Percentiles rank a stretch among this genome's conserved stretches.
Evolutionary conservation across 1,140 invertebrate genomes (phyloP).

Genomic region (Cotesia chilonis): DNA sequence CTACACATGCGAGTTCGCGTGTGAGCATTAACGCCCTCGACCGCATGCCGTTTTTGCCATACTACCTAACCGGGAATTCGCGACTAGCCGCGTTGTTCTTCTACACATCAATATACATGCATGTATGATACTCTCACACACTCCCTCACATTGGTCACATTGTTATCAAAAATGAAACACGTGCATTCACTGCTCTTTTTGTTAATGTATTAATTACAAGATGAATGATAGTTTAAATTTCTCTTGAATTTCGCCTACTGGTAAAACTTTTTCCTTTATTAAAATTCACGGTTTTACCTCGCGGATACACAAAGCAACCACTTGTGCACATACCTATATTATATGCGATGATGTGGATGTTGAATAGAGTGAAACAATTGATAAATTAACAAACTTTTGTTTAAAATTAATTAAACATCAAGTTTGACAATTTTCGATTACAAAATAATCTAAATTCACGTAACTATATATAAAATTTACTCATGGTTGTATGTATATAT

Average conservation of each 20-base stretch:
- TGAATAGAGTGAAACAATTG: background rate
- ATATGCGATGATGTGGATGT: background rate
- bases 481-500: background rate
- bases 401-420: constrained; percentile 10
- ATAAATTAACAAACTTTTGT: background rate
- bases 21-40: constrained; percentile 25
- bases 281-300: background rate
- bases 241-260: background rate
- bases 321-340: background rate
- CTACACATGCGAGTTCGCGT: constrained; percentile 19
- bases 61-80: background rate
- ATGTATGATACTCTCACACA: too few species aligned
- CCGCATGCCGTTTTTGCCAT: constrained; percentile 17
- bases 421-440: background rate
- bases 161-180: too few species aligned
- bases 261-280: background rate
- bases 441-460: background rate
- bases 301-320: background rate
- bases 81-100: background rate
- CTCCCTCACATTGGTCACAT: too few species aligned
- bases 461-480: background rate
- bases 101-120: too few species aligned
- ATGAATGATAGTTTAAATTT: constrained; percentile 2
- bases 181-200: background rate
- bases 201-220: constrained; percentile 11